Conservation (phyloP, 2,797 vertebrate species). For the Garrulus glandarius region DNA sequence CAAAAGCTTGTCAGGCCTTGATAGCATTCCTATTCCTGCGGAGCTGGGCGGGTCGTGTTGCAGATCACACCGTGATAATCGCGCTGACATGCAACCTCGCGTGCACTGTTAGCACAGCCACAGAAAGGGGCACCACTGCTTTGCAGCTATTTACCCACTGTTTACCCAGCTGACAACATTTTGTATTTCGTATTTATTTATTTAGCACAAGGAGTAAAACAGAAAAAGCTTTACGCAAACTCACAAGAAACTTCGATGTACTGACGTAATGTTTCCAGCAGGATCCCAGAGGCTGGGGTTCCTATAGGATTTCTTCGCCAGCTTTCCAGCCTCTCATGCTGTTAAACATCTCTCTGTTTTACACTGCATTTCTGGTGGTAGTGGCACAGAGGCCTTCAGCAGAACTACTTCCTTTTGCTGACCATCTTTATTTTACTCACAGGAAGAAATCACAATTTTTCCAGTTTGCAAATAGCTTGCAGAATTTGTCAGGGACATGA, state of each 20-base stretch:
- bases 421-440: background rate
- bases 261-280: background rate
- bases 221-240: background rate
- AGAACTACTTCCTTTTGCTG: background rate
- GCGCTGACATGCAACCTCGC: background rate
- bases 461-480: background rate
- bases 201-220: background rate
- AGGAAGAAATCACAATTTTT: background rate
- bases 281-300: background rate
- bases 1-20: conserved; percentile 55
- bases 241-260: background rate
- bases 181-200: background rate
- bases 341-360: background rate
- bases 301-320: background rate
- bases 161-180: background rate
- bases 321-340: background rate
- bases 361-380: background rate
- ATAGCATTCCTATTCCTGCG: conserved; percentile 44
- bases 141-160: background rate
- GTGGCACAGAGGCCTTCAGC: background rate
- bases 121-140: background rate
- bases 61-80: conserved; percentile 15
- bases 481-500: background rate
- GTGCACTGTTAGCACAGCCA: background rate
- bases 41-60: background rate